These are phyloP conservation scores for Paralichthys olivaceus DNA, from an alignment of 2,113 vertebrate genomes.

Conservation along the genomic window DNA sequence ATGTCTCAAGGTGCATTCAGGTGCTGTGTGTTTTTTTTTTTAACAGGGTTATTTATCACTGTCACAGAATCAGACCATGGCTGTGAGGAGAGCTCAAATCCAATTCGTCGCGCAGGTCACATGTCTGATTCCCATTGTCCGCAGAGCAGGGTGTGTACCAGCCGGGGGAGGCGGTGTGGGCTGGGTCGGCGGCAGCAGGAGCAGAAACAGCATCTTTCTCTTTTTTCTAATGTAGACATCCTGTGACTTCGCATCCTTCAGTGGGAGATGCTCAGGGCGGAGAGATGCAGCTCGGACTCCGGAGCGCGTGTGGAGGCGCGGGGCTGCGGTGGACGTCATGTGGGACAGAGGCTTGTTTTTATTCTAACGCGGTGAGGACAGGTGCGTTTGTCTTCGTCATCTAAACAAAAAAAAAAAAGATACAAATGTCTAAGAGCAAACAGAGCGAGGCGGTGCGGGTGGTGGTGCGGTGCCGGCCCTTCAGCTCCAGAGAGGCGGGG, in stretches of 20 bases:
- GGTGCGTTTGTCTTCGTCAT: background rate
- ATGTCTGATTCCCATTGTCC: constrained; percentile 73
- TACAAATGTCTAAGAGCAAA: constrained; percentile 81
- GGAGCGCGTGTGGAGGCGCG: too few relatives aligned
- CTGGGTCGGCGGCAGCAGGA: background rate
- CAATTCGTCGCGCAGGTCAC: constrained; percentile 67
- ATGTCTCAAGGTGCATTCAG: constrained; percentile 3
- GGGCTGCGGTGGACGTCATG: background rate
- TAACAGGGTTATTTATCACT: background rate
- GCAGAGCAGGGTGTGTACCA: constrained; percentile 78
- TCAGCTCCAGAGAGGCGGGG: constrained; percentile 87
- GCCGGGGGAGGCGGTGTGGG: constrained; percentile 44
- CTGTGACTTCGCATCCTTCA: constrained; percentile 14
- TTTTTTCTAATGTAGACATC: background rate
- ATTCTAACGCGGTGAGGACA: background rate
- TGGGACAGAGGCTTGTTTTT: background rate
- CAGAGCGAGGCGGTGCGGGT: constrained; percentile 90
- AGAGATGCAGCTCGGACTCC: constrained; percentile 5
- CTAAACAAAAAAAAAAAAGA: background rate
- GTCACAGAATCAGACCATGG: constrained; percentile 12
- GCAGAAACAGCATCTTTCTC: background rate
- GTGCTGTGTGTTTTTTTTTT: background rate
- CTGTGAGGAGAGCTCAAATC: constrained; percentile 10
- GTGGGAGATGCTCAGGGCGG: constrained; percentile 47
- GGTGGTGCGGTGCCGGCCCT: constrained; percentile 94